A percentile compares a stretch with the other conserved stretches of the same genome.
Conservation (phyloP, 2,797 vertebrate species). For the Meriones psammophilus region DNA sequence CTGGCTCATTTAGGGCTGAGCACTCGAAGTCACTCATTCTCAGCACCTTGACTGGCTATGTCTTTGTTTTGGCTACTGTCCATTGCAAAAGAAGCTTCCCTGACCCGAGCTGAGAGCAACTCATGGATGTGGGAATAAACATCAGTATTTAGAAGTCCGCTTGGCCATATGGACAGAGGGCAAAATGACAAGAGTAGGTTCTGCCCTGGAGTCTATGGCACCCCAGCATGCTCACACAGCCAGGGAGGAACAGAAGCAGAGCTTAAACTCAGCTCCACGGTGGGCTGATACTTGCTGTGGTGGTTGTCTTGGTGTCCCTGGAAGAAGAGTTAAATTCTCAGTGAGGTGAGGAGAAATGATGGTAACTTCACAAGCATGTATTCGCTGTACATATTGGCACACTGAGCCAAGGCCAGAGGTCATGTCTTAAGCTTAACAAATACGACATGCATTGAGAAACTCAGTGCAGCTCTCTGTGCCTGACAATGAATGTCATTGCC, state of each 20-base stretch:
- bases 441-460: not conserved
- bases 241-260: not conserved
- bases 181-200: not conserved
- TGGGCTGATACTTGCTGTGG: not conserved
- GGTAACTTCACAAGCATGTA: not conserved
- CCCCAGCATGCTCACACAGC: not conserved
- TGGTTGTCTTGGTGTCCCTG: not conserved
- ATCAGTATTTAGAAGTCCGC: not conserved
- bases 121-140: not conserved
- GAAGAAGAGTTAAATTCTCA: not conserved
- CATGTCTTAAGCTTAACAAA: constrained; percentile 26
- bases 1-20: not conserved
- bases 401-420: not conserved
- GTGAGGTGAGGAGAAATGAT: not conserved
- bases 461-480: not conserved
- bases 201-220: not conserved
- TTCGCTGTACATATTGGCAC: not conserved
- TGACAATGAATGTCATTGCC: not conserved
- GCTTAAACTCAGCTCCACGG: not conserved
- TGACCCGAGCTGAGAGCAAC: no score
- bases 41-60: no score
- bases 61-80: not conserved
- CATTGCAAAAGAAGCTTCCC: not conserved
- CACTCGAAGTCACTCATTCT: no score
- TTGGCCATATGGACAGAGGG: not conserved